These are phyloP conservation scores for Gymnarchus niloticus DNA, from an alignment of 2,113 vertebrate species.

Conservation along the genomic window DNA sequence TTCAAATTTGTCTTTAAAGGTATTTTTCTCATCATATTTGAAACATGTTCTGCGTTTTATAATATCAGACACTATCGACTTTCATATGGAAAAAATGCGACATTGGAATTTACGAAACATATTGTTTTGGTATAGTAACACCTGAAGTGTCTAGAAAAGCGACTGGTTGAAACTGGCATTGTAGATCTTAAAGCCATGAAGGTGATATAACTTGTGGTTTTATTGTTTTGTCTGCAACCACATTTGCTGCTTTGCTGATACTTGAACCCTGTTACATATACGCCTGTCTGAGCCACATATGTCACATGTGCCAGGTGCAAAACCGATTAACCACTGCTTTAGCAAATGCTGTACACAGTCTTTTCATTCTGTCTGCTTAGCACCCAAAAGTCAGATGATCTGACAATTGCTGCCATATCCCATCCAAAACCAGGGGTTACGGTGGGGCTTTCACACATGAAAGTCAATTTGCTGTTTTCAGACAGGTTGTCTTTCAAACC, in stretches of 20 bases:
- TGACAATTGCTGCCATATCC: no score
- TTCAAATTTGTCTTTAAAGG: background rate
- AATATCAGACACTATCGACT: background rate
- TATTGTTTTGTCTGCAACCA: background rate
- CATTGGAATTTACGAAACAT: background rate
- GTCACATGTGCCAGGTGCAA: background rate
- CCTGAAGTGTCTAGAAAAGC: background rate
- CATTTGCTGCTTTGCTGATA: background rate
- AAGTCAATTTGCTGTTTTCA: no score
- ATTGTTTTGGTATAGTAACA: background rate
- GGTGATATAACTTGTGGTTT: background rate
- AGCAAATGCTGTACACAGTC: no score
- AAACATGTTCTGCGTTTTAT: background rate
- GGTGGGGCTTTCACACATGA: no score
- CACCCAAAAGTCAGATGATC: no score
- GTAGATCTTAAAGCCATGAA: background rate
- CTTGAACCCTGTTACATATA: background rate
- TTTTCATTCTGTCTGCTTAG: no score
- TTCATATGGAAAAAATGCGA: background rate
- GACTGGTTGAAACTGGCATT: background rate
- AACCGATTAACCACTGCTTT: background rate
- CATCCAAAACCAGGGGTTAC: no score
- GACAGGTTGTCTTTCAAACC: no score
- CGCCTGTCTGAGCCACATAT: background rate
- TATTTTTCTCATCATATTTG: background rate